Evolutionary conservation across 1,140 invertebrate species (phyloP), one percentile per base, ranked within the genome.

Genomic region (Drosophila tropicalis): DNA sequence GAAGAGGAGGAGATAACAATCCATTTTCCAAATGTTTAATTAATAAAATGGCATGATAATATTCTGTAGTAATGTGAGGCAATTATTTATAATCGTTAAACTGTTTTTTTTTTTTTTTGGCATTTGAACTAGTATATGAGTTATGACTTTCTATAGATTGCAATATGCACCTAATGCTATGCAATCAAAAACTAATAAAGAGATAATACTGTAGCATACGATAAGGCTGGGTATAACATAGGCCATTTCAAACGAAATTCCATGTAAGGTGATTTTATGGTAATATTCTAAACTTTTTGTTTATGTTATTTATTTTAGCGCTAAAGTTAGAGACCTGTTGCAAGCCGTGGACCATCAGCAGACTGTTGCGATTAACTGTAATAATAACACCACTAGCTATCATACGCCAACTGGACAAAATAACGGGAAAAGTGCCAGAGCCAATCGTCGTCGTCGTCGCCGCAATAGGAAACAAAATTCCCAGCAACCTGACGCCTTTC

Each of bases 401-500:
- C 61, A 80, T 75, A 68, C 67, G 1, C 44, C 77, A 19, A 58
- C 65, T 71, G 70, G 67, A 66, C 86, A 87, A 51, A 87, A 79
- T 72, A 90, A 76, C 73, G 74, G 78, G 5, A 91, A 90, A 69
- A 89, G 65, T 77, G 87, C 72, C 57, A 70, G 79, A 10, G 75
- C 90, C 47, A 79, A 79, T 62, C 85, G 83, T 55, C 90, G 90
- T 25, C 86, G 86, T 19, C 89, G 82, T 25, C 79, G 90, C 69
- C 86, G 90, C 36, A 91, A 90, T 70, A 91, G 79, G 62, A 75
- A 87, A 40, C 80, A 84, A 25, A 90, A 91, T 79, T 91, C 73
- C 40, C 72, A 89, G 22, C 83, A 87, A 76, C 83, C 83, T 83
- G 83, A 87, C 72, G 72, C 67, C 51, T 73, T 89, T n/a, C 67